Conservation (phyloP, 92 coral and sea anemone genomes). For the Porites divaricata region DNA sequence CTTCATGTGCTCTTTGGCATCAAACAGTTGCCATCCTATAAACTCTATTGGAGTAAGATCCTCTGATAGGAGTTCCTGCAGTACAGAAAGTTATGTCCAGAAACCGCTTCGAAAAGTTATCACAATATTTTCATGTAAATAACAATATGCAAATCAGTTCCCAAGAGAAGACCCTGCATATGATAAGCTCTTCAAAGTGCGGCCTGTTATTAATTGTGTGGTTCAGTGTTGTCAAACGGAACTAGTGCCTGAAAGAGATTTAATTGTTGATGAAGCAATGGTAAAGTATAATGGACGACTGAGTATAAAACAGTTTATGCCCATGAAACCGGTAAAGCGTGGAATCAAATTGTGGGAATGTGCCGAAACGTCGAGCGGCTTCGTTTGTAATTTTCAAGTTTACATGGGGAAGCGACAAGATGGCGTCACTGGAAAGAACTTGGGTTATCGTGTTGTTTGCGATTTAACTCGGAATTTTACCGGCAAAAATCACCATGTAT, state of each 20-base stretch:
- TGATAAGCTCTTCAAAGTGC: slow-evolving; percentile 52
- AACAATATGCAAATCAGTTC: no score
- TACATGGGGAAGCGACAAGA: slow-evolving; percentile 41
- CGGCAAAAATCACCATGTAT: slow-evolving; percentile 24
- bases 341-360: slow-evolving; percentile 42
- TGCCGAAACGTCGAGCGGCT: slow-evolving; percentile 33
- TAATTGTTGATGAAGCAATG: slow-evolving; percentile 33
- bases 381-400: slow-evolving; percentile 31
- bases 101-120: no score
- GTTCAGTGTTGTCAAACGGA: slow-evolving; percentile 5
- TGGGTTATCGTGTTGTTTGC: slow-evolving; percentile 42
- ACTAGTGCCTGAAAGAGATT: slow-evolving; percentile 9
- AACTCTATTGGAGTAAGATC: no score
- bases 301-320: slow-evolving; percentile 29
- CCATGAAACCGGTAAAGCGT: slow-evolving; percentile 7
- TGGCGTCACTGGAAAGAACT: slow-evolving; percentile 4
- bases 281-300: slow-evolving; percentile 17
- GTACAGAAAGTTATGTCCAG: slow-evolving; percentile 37
- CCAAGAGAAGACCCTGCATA: no score
- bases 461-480: slow-evolving; percentile 13
- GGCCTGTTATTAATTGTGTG: slow-evolving; percentile 32
- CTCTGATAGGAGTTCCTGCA: no score
- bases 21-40: no score
- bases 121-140: no score
- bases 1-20: no score